Evolutionary conservation across 2,888 invertebrate species (phyloP).

Genomic region (Drosophila bunnanda): DNA sequence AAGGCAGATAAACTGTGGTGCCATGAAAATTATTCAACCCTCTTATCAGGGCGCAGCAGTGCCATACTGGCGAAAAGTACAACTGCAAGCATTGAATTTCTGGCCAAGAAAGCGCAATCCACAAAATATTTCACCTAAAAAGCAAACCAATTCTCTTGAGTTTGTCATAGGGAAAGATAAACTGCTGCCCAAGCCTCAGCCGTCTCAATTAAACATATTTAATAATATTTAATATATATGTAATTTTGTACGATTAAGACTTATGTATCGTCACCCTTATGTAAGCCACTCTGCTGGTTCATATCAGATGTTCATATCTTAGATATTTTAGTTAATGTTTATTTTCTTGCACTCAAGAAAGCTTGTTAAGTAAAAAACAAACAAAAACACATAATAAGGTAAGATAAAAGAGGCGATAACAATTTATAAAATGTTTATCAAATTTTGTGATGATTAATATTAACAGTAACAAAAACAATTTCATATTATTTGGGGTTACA

Average conservation of each 20-base stretch:
- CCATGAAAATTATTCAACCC: constrained; percentile 42
- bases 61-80: constrained; percentile 61
- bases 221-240: constrained; percentile 1
- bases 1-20: constrained; percentile 85
- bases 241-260: neutral
- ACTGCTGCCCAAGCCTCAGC: neutral
- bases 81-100: constrained; percentile 26
- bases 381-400: neutral
- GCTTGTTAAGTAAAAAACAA: neutral
- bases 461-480: too few relatives aligned
- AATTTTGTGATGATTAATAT: too few relatives aligned
- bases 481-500: too few relatives aligned
- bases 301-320: neutral
- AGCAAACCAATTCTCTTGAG: constrained; percentile 64
- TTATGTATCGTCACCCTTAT: neutral
- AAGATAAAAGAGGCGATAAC: too few relatives aligned
- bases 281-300: neutral
- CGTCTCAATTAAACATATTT: neutral
- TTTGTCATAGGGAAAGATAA: constrained; percentile 38
- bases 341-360: neutral
- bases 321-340: neutral
- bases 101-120: neutral
- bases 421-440: too few relatives aligned
- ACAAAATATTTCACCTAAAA: neutral
- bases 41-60: constrained; percentile 15